Base-by-base conservation (phyloP, 1,140 invertebrate genomes). In the Harpegnathos saltator region DNA sequence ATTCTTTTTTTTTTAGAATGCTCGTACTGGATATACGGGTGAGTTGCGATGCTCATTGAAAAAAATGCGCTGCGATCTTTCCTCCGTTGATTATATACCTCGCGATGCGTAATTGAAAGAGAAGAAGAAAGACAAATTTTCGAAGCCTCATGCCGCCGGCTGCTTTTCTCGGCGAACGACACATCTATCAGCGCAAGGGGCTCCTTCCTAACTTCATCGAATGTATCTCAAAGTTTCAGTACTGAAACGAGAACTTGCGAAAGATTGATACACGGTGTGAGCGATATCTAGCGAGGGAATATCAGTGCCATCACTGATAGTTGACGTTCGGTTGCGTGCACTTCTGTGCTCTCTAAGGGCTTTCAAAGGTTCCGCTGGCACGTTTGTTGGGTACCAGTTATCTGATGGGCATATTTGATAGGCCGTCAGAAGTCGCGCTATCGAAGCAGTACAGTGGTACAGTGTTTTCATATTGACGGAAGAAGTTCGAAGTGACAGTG, bases 361-460 rank as follows among this genome's bases (percentile, higher is more conserved):
- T 22, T 19, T 29, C 33, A 56, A 78, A 78, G 52, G 68, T 80
- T 69, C 33, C 29, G 62, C 48, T 54, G 62, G 19, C 56, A 38
- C 7, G 22, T 38, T 77, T 54, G 29, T 58, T 29, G 26, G 19
- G 52, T 22, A 80, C 24, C 24, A 22, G 22, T 58, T 80, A 80
- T 80, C 65, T n/a, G n/a, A n/a, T n/a, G n/a, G n/a, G n/a, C 69
- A 69, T 69, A 59, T 80, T 80, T 80, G 33, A 78, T 56, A 22
- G 12, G 33, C 33, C 52, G 17, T 80, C 63, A 44, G 38, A 24
- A 50, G 54, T 19, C 7, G 54, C 11, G 56, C 48, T 68, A 54
- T 78, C 19, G 52, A 78, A 38, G 24, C 12, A 14, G 3, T 44
- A n/a, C n/a, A n/a, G 29, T 1, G 17, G 15, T 68, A 44, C 58